These are phyloP conservation scores for Platypus cylindrus DNA, from an alignment of 2,888 invertebrate genomes.

Conservation along the genomic window DNA sequence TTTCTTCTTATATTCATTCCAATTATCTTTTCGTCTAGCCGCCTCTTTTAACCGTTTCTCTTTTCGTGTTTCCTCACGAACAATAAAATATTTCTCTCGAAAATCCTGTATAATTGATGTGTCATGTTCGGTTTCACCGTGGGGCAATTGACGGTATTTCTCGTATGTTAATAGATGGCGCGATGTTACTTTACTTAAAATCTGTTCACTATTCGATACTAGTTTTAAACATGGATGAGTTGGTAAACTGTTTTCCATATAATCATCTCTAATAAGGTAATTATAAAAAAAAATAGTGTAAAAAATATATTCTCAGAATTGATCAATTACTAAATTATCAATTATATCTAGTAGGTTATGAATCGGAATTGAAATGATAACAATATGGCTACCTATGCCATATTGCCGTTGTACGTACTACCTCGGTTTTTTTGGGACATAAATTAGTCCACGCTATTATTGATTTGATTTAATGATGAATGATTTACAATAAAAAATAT, in stretches of 20 bases:
- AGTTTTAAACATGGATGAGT: constrained; percentile 65
- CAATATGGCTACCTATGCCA: too few species aligned
- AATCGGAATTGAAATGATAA: not conserved
- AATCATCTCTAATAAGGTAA: constrained; percentile 49
- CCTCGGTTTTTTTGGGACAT: too few species aligned
- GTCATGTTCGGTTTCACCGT: constrained; percentile 28
- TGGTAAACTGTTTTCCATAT: constrained; percentile 60
- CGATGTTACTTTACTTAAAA: constrained; percentile 65
- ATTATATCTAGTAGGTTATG: not conserved
- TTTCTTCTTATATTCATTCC: constrained; percentile 20
- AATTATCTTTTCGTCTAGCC: constrained; percentile 25
- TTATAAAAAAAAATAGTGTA: not conserved
- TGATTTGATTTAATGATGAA: too few species aligned
- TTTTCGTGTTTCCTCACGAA: constrained; percentile 50
- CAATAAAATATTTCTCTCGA: constrained; percentile 58
- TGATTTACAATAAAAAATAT: too few species aligned
- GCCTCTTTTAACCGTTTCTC: constrained; percentile 42
- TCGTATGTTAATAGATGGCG: constrained; percentile 76
- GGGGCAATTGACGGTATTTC: constrained; percentile 50
- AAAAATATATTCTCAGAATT: not conserved
- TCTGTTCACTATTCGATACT: constrained; percentile 80
- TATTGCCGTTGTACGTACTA: too few species aligned
- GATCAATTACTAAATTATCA: constrained; percentile 3
- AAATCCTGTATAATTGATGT: constrained; percentile 36
- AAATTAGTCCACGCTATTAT: too few species aligned